Evolutionary conservation across 2,888 invertebrate genomes (phyloP).

Genomic region (Pyralis farinalis): DNA sequence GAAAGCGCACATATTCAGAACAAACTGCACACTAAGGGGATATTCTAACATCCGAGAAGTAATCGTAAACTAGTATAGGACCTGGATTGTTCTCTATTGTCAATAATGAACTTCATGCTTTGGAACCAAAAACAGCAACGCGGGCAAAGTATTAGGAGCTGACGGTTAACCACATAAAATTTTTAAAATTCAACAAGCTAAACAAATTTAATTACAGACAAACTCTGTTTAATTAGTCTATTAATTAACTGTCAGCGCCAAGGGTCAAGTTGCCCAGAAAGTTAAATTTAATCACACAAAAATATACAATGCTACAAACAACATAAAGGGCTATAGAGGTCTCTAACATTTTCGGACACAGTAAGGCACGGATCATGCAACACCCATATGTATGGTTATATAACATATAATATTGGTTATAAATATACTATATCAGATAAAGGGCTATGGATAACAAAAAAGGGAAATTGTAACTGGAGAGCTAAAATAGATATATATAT

Average conservation of each 20-base stretch:
- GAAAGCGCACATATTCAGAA: slow-evolving; percentile 61
- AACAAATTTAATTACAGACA: slow-evolving; percentile 15
- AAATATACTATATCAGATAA: slow-evolving; percentile 39
- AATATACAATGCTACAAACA: slow-evolving; percentile 71
- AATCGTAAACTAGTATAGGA: slow-evolving; percentile 50
- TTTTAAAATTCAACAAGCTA: neutral
- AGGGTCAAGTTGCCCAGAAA: slow-evolving; percentile 42
- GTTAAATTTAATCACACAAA: slow-evolving; percentile 53
- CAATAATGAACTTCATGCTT: slow-evolving; percentile 70
- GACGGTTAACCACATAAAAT: slow-evolving; percentile 55
- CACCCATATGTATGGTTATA: slow-evolving; percentile 73
- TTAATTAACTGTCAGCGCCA: slow-evolving; percentile 72
- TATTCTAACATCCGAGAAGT: slow-evolving; percentile 54
- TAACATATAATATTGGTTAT: slow-evolving; percentile 34
- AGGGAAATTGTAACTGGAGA: slow-evolving; percentile 47
- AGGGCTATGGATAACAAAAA: slow-evolving; percentile 38
- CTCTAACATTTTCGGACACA: slow-evolving; percentile 74
- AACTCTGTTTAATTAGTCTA: slow-evolving; percentile 23
- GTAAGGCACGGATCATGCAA: slow-evolving; percentile 79
- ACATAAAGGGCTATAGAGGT: slow-evolving; percentile 76
- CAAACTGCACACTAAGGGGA: slow-evolving; percentile 57
- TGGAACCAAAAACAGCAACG: slow-evolving; percentile 58
- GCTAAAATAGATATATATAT: slow-evolving; percentile 72
- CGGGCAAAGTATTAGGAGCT: slow-evolving; percentile 51
- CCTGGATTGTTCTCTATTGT: slow-evolving; percentile 47